These are phyloP conservation scores for Acleris literana DNA, from an alignment of 2,888 invertebrate genomes.

Conservation along the genomic window DNA sequence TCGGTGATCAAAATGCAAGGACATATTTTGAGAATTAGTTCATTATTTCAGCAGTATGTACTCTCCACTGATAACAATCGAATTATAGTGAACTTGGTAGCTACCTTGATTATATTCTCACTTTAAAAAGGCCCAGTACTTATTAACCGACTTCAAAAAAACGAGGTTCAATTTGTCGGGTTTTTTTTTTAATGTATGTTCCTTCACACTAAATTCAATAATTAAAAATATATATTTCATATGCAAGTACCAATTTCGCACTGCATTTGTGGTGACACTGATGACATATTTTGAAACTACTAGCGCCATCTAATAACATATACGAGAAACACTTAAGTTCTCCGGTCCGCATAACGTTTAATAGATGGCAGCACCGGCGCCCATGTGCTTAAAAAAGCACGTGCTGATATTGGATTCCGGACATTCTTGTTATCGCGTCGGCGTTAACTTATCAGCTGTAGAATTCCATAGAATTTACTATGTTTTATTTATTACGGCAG, in stretches of 20 bases:
- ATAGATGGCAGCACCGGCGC: slow-evolving; percentile 23
- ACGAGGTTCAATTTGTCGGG: too few relatives aligned
- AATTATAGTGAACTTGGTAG: too few relatives aligned
- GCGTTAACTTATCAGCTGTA: slow-evolving; percentile 10
- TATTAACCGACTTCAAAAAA: too few relatives aligned
- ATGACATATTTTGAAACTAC: slow-evolving; percentile 12
- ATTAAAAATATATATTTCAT: too few relatives aligned
- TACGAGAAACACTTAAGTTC: background rate
- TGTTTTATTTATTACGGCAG: slow-evolving; percentile 8
- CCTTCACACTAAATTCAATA: too few relatives aligned
- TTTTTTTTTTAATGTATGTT: too few relatives aligned
- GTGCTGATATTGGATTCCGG: slow-evolving; percentile 24
- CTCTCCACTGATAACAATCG: too few relatives aligned
- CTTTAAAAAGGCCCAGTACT: too few relatives aligned
- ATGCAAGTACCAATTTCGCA: background rate
- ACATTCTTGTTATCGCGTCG: slow-evolving; percentile 21
- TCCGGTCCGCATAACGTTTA: background rate
- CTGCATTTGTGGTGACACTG: background rate
- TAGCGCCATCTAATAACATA: slow-evolving; percentile 23
- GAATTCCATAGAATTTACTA: slow-evolving; percentile 32
- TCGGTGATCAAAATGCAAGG: too few relatives aligned
- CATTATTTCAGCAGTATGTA: too few relatives aligned
- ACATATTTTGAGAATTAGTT: too few relatives aligned
- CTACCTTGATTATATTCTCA: too few relatives aligned
- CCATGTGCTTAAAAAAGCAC: slow-evolving; percentile 32